Conservation (phyloP, 2,888 invertebrate genomes). For the Leistus spinibarbis region DNA sequence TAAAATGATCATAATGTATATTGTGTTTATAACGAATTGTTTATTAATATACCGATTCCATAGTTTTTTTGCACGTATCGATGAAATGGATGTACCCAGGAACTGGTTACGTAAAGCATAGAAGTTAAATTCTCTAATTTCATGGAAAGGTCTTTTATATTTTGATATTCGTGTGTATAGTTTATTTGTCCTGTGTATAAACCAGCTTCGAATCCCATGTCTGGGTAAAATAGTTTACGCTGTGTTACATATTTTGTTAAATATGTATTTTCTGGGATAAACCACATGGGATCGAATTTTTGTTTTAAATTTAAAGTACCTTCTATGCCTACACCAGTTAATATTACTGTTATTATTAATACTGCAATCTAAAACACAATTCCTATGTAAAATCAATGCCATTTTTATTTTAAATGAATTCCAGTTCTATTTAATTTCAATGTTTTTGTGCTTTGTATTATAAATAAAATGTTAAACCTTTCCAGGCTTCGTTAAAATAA, state of each 20-base stretch:
- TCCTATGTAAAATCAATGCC: not conserved
- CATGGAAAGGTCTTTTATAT: conserved; percentile 62
- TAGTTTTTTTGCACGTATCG: conserved; percentile 66
- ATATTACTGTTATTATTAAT: conserved; percentile 63
- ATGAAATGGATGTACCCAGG: conserved; percentile 72
- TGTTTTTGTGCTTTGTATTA: conserved; percentile 18
- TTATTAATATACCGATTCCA: conserved; percentile 57
- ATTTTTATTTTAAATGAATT: not conserved
- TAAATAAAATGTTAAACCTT: conserved; percentile 59
- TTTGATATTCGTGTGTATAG: conserved; percentile 66
- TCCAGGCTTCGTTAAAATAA: conserved; percentile 69
- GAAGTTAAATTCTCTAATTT: conserved; percentile 61
- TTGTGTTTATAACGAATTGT: not conserved
- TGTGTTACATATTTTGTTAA: conserved; percentile 65
- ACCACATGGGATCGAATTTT: conserved; percentile 81
- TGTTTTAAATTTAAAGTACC: conserved; percentile 71
- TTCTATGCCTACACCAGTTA: conserved; percentile 67
- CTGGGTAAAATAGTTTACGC: conserved; percentile 68
- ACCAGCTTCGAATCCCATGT: conserved; percentile 67
- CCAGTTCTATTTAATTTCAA: conserved; percentile 27
- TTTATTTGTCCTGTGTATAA: conserved; percentile 71
- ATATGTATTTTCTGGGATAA: conserved; percentile 72
- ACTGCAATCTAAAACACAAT: conserved; percentile 59
- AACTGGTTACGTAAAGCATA: conserved; percentile 61
- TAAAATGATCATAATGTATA: conserved; percentile 46